These are phyloP conservation scores for Cyanistes caeruleus DNA, from an alignment of 2,113 vertebrate species.

Conservation along the genomic window DNA sequence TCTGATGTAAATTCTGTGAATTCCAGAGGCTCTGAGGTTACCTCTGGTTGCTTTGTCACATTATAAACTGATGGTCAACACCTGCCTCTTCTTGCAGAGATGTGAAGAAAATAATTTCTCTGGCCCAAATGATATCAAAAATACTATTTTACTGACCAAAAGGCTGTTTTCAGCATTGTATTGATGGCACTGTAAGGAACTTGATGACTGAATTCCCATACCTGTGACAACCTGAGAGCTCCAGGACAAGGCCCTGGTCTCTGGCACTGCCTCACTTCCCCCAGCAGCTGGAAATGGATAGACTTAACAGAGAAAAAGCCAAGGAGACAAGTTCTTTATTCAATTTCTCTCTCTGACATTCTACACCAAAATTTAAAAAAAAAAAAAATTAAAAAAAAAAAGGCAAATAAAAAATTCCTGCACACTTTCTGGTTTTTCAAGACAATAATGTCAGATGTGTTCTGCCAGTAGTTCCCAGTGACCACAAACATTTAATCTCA, in stretches of 20 bases:
- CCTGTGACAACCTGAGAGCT: not conserved
- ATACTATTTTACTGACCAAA: not conserved
- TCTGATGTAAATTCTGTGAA: not conserved
- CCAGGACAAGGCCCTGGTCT: not conserved
- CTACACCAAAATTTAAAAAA: not conserved
- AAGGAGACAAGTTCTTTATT: not conserved
- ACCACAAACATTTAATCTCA: not conserved
- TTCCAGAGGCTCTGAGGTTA: not conserved
- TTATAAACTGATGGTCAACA: not conserved
- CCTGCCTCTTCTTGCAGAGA: not conserved
- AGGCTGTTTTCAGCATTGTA: not conserved
- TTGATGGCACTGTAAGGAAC: not conserved
- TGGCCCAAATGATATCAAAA: not conserved
- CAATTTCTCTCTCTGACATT: not conserved
- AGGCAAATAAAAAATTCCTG: too few relatives aligned
- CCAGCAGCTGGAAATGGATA: not conserved
- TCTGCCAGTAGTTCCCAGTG: not conserved
- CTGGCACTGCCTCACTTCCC: not conserved
- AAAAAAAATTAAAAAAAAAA: too few relatives aligned
- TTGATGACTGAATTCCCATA: not conserved
- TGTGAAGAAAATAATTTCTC: not conserved
- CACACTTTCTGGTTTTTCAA: not conserved
- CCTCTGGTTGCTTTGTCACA: not conserved
- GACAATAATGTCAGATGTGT: not conserved
- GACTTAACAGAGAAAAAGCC: not conserved